Conservation (phyloP, 2,888 invertebrate genomes). For the Altica lythri region DNA sequence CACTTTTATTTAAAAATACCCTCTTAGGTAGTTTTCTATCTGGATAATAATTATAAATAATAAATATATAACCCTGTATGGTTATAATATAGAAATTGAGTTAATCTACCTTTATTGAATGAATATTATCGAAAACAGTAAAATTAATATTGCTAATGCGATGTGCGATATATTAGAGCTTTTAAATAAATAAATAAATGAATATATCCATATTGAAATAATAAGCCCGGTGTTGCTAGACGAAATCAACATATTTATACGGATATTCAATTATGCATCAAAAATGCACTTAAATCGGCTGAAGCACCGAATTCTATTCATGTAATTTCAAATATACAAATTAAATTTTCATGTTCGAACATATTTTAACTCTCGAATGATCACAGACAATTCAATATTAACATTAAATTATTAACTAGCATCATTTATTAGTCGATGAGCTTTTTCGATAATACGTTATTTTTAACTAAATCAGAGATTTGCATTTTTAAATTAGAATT, state of each 20-base stretch:
- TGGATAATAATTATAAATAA: no score
- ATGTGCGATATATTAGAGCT: constrained; percentile 16
- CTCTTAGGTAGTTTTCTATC: no score
- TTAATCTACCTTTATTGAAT: no score
- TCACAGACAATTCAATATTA: constrained; percentile 30
- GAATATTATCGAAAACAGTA: background rate
- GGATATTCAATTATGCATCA: constrained; percentile 32
- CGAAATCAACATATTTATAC: constrained; percentile 30
- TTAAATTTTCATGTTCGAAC: constrained; percentile 30
- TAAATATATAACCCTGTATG: no score
- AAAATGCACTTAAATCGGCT: constrained; percentile 22
- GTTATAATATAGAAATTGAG: no score
- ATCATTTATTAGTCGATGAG: background rate
- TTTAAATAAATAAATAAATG: constrained; percentile 25
- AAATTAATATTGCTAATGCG: constrained; percentile 19
- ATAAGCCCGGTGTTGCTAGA: constrained; percentile 17
- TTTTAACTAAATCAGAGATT: no score
- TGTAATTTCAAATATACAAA: constrained; percentile 29
- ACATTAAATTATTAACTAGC: constrained; percentile 30
- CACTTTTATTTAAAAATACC: no score
- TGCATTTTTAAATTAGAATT: no score
- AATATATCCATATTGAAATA: constrained; percentile 25
- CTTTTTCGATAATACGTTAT: background rate
- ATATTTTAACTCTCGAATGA: constrained; percentile 26
- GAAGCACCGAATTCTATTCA: constrained; percentile 26